phyloP scores from a whole-genome alignment of 2,888 invertebrate species.

The Cerastis rubricosa region DNA sequence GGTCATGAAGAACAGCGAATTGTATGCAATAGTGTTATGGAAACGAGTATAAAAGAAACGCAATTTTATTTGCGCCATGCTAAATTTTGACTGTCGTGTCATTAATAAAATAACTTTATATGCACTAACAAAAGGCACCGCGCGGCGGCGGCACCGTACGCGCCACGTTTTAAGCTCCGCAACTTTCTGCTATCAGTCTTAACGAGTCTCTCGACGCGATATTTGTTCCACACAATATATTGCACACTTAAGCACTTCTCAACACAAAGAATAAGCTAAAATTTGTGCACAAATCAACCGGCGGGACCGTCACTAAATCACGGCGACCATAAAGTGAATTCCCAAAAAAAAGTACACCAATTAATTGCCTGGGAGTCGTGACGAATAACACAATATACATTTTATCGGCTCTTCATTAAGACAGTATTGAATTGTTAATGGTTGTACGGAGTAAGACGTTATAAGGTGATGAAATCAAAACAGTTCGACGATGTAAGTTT shows the following conservation, averaged over 20 bases:
- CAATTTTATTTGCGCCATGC: conserved; percentile 40
- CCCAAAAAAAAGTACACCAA: conserved; percentile 83
- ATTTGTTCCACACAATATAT: conserved; percentile 86
- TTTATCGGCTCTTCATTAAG: conserved; percentile 89
- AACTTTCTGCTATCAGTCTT: conserved; percentile 80
- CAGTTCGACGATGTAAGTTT: conserved; percentile 81
- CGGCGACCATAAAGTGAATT: conserved; percentile 81
- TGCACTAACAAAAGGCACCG: conserved; percentile 65
- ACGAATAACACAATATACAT: conserved; percentile 88
- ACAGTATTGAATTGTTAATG: conserved; percentile 89
- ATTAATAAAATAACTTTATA: conserved; percentile 68
- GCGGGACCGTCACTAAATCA: conserved; percentile 84
- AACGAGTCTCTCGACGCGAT: conserved; percentile 83
- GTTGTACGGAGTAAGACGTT: conserved; percentile 82
- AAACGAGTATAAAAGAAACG: conserved; percentile 38
- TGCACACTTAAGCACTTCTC: conserved; percentile 81
- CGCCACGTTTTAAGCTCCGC: conserved; percentile 74
- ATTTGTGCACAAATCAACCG: conserved; percentile 86
- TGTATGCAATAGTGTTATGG: conserved; percentile 17
- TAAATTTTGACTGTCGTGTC: conserved; percentile 48
- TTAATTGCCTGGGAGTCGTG: conserved; percentile 86
- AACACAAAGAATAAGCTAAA: conserved; percentile 84
- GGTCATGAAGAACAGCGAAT: conserved; percentile 3
- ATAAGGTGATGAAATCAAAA: conserved; percentile 86
- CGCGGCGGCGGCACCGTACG: conserved; percentile 45